phyloP scores from a whole-genome alignment of 1,140 invertebrate genomes.

The Drosophila burlai region DNA sequence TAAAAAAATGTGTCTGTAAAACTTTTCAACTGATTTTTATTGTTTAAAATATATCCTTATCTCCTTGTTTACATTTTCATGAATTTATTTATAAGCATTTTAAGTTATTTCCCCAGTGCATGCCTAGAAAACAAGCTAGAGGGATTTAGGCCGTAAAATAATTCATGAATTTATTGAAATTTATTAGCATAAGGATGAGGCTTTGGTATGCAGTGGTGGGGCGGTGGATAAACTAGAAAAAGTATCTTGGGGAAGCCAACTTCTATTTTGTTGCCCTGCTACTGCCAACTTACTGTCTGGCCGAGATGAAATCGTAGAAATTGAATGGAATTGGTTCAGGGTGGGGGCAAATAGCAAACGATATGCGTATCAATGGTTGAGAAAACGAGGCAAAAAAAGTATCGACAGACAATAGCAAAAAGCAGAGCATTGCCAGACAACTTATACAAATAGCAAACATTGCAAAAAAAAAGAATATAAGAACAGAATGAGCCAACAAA shows the following conservation, averaged over 20 bases:
- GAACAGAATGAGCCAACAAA: conserved; percentile 25
- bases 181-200: conserved; percentile 61
- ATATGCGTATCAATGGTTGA: conserved; percentile 75
- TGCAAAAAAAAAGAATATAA: conserved; percentile 33
- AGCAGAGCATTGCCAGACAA: conserved; percentile 60
- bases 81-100: neutral
- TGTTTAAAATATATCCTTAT: neutral
- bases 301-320: conserved; percentile 80
- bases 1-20: neutral
- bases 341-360: conserved; percentile 61
- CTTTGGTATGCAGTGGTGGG: conserved; percentile 1
- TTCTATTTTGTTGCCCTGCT: conserved; percentile 24
- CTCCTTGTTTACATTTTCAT: neutral
- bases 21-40: no score
- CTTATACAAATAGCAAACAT: conserved; percentile 75
- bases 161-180: conserved; percentile 82
- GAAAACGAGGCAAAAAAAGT: conserved; percentile 49
- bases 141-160: conserved; percentile 61
- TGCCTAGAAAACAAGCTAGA: conserved; percentile 12
- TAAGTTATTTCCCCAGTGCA: neutral
- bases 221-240: conserved; percentile 15
- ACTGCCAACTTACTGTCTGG: conserved; percentile 53
- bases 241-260: conserved; percentile 40
- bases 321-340: conserved; percentile 64
- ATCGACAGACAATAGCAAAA: conserved; percentile 43